These are phyloP conservation scores for Paedocypris sp. DNA, from an alignment of 2,113 vertebrate genomes.

Conservation along the genomic window DNA sequence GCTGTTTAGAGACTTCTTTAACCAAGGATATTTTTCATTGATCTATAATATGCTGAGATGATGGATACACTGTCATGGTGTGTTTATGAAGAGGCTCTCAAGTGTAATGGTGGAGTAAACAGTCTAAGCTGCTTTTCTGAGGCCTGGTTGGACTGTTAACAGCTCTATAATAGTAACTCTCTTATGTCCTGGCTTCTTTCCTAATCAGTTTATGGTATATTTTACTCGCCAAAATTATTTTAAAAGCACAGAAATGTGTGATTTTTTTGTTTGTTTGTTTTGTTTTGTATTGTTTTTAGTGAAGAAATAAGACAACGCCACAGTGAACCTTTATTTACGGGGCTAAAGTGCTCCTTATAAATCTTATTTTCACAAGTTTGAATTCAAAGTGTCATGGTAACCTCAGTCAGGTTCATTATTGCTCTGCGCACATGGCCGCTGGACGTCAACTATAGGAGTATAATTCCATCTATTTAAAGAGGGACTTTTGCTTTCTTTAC, in stretches of 20 bases:
- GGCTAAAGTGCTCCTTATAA: no score
- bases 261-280: neutral
- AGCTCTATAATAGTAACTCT: neutral
- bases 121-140: neutral
- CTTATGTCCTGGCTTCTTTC: no score
- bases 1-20: constrained; percentile 39
- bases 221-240: no score
- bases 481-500: constrained; percentile 43
- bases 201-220: no score
- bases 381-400: constrained; percentile 60
- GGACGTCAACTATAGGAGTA: constrained; percentile 41
- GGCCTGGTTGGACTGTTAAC: neutral
- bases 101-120: constrained; percentile 13
- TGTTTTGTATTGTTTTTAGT: neutral
- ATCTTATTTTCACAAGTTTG: constrained; percentile 4
- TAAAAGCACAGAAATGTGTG: neutral
- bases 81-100: constrained; percentile 36
- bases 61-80: constrained; percentile 37
- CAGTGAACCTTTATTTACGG: no score
- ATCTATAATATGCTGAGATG: constrained; percentile 34
- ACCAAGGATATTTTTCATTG: constrained; percentile 41
- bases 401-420: constrained; percentile 34
- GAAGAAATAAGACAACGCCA: neutral
- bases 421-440: constrained; percentile 39
- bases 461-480: constrained; percentile 57